Evolutionary conservation across 1,140 invertebrate species (phyloP).

Genomic region (Nephotettix cincticeps): DNA sequence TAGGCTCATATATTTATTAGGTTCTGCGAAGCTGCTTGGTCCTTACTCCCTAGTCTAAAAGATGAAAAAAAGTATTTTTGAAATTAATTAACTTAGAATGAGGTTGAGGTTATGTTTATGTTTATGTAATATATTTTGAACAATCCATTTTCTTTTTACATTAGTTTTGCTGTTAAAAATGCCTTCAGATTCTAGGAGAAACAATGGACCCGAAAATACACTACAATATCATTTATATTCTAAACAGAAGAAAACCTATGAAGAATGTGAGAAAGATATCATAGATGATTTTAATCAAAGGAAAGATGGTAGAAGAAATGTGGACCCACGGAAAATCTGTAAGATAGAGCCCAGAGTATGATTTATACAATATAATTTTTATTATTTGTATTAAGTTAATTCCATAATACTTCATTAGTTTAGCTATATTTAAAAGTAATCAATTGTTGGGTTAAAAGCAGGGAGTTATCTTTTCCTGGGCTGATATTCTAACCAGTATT

Average conservation of each 20-base stretch:
- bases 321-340: slow-evolving; percentile 59
- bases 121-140: too few species aligned
- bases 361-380: neutral
- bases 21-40: too few species aligned
- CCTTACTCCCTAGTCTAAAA: too few species aligned
- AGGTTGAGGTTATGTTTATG: too few species aligned
- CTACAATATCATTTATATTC: slow-evolving; percentile 31
- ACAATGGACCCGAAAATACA: slow-evolving; percentile 31
- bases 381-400: neutral
- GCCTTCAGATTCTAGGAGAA: slow-evolving; percentile 32
- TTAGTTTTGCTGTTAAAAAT: too few species aligned
- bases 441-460: neutral
- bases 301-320: slow-evolving; percentile 49
- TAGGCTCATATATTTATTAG: too few species aligned
- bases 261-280: slow-evolving; percentile 26
- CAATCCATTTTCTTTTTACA: too few species aligned
- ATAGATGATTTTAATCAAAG: slow-evolving; percentile 34
- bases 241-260: slow-evolving; percentile 27
- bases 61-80: too few species aligned
- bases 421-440: too few species aligned
- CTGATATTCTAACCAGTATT: neutral
- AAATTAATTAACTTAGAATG: too few species aligned
- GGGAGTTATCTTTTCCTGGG: neutral
- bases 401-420: too few species aligned
- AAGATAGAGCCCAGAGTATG: slow-evolving; percentile 42